phyloP scores from a whole-genome alignment of 2,888 invertebrate species.

The Pyrocoelia pectoralis region DNA sequence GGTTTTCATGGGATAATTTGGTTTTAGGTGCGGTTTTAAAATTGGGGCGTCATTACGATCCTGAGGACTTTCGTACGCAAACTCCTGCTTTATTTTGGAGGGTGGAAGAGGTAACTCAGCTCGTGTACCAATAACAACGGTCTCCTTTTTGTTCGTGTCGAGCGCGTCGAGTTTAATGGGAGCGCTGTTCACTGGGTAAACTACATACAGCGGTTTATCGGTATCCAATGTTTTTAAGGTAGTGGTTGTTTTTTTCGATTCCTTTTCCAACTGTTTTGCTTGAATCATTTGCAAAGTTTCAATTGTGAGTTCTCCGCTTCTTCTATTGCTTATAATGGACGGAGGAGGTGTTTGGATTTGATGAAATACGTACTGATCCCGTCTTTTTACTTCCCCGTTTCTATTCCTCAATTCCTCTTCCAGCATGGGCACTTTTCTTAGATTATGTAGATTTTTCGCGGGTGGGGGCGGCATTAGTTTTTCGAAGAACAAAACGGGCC shows the following conservation, averaged over 20 bases:
- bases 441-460: conserved; percentile 57
- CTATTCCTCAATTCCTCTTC: conserved; percentile 46
- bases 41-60: conserved; percentile 57
- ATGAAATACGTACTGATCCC: conserved; percentile 49
- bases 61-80: conserved; percentile 40
- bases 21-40: conserved; percentile 57
- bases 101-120: conserved; percentile 61
- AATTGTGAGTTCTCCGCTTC: conserved; percentile 63
- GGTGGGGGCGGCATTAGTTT: conserved; percentile 58
- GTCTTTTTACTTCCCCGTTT: conserved; percentile 47
- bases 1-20: conserved; percentile 59
- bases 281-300: conserved; percentile 77
- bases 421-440: conserved; percentile 62
- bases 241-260: conserved; percentile 49
- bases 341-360: conserved; percentile 60
- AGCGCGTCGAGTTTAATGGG: conserved; percentile 62
- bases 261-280: conserved; percentile 60
- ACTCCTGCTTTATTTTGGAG: conserved; percentile 42
- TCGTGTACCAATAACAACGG: conserved; percentile 65
- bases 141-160: conserved; percentile 59
- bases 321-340: conserved; percentile 59
- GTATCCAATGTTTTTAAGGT: conserved; percentile 45
- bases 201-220: conserved; percentile 63
- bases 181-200: conserved; percentile 67
- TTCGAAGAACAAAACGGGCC: conserved; percentile 58